Conservation (phyloP, 1,140 invertebrate species). For the Condylostylus longicornis region DNA sequence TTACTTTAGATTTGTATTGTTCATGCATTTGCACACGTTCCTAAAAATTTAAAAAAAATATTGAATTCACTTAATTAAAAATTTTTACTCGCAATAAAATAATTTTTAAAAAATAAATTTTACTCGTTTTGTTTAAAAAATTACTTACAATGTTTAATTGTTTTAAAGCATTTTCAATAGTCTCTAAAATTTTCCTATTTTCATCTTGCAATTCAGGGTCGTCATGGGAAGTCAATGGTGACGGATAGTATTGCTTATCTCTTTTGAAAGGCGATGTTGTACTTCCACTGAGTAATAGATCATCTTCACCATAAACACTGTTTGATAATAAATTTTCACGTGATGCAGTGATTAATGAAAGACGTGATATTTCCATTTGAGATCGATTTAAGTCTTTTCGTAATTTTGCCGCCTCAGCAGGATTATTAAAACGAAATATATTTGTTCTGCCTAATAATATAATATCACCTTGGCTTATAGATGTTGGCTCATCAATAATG, state of each 20-base stretch:
- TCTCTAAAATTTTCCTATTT: slow-evolving; percentile 31
- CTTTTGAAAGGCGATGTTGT: slow-evolving; percentile 20
- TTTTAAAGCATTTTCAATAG: slow-evolving; percentile 37
- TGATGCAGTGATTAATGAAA: slow-evolving; percentile 69
- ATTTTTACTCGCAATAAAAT: slow-evolving; percentile 1
- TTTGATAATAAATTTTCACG: slow-evolving; percentile 42
- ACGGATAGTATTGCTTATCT: slow-evolving; percentile 27
- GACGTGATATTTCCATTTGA: slow-evolving; percentile 57
- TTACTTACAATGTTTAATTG: slow-evolving; percentile 39
- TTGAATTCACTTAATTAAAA: background rate
- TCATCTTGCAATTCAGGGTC: slow-evolving; percentile 31
- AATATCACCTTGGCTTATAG: slow-evolving; percentile 61
- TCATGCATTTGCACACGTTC: slow-evolving; percentile 32
- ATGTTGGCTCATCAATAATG: slow-evolving; percentile 53
- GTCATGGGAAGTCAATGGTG: slow-evolving; percentile 19
- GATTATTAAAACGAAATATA: slow-evolving; percentile 89
- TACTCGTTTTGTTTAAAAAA: too few relatives aligned
- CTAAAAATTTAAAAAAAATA: slow-evolving; percentile 7
- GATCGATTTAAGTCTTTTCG: slow-evolving; percentile 51
- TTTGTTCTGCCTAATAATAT: slow-evolving; percentile 75
- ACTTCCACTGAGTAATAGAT: slow-evolving; percentile 15
- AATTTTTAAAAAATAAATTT: slow-evolving; percentile 3
- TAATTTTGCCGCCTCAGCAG: slow-evolving; percentile 72
- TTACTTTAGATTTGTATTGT: slow-evolving; percentile 28
- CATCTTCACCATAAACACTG: slow-evolving; percentile 23